Conservation (phyloP, 2,113 vertebrate genomes). For the Chaetorhynchus papuensis region DNA sequence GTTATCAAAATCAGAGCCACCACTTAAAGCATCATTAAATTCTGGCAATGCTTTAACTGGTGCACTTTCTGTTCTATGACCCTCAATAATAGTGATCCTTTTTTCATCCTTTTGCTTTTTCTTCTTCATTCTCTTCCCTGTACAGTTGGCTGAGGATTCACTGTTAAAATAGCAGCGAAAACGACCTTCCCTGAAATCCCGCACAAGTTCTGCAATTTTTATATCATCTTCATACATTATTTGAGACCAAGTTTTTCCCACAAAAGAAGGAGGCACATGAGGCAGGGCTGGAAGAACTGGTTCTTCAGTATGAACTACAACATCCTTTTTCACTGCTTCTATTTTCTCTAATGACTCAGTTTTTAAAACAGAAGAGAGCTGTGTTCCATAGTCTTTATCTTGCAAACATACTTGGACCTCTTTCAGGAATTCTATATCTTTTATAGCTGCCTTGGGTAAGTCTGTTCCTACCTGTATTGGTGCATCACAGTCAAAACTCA, state of each 20-base stretch:
- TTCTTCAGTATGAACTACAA: conserved; percentile 47
- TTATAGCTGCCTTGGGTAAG: conserved; percentile 46
- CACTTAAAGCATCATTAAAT: conserved; percentile 33
- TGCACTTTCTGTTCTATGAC: background rate
- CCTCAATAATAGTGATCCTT: background rate
- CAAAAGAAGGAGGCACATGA: conserved; percentile 84
- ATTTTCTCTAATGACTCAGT: conserved; percentile 1
- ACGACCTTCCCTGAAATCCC: conserved; percentile 79
- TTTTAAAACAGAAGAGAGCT: conserved; percentile 67
- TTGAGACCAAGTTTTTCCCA: conserved; percentile 85
- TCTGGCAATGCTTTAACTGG: conserved; percentile 58
- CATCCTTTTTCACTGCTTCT: background rate
- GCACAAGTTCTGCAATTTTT: conserved; percentile 81
- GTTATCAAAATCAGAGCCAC: conserved; percentile 41
- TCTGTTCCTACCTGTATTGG: conserved; percentile 65
- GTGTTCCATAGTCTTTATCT: conserved; percentile 77
- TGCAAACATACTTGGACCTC: conserved; percentile 74
- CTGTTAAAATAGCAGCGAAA: conserved; percentile 85
- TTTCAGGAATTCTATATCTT: conserved; percentile 71
- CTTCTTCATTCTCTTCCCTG: conserved; percentile 55
- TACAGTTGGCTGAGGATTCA: conserved; percentile 73
- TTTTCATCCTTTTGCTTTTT: conserved; percentile 14
- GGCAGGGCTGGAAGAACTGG: conserved; percentile 78
- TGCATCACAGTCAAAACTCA: conserved; percentile 82
- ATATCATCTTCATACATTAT: conserved; percentile 85